Base-by-base conservation (phyloP, 2,888 invertebrate species). In the Diloba caeruleocephala region DNA sequence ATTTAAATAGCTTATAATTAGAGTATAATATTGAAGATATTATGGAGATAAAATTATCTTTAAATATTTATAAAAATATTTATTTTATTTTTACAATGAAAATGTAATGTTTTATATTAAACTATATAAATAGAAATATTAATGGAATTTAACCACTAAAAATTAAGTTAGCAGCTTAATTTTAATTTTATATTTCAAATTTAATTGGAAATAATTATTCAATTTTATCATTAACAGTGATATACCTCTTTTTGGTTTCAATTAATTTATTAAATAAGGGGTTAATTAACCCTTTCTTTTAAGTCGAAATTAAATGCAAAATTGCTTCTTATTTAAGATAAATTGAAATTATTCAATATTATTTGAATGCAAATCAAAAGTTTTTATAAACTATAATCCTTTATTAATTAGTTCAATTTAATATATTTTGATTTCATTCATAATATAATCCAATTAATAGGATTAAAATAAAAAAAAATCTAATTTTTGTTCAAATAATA, bases 81-180 rank as follows among this genome's bases (percentile, higher is more conserved):
- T 34, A 71, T 83, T 93, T 93, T 94, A 91, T 89, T 93, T 93
- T 94, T 95, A 94, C 92, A 94, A 76, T 95, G 95, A 95, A 95
- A 95, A 94, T 94, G 92, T 95, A 95, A 94, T 79, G 94, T 95
- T 94, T 95, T 95, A 57, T n/a, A 25, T 87, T 95, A 94, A 95
- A 95, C 94, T 95, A 95, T 93, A 94, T 93, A 94, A 94, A 93
- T 90, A 93, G 93, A 94, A 94, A 88, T 88, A 88, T 87, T 88
- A 89, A 89, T 88, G 87, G 82, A 80, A 73, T 81, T 88, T 71
- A 87, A 82, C 81, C 87, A 94, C 94, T 94, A 93, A 85, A 84
- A 88, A 87, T 90, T 91, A 94, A 95, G 94, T 95, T 95, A 95
- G 95, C 94, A 95, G 95, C 95, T 95, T 94, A 88, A 85, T 82